Base-by-base conservation (phyloP, 2,797 vertebrate genomes). In the Scolopax rusticola region DNA sequence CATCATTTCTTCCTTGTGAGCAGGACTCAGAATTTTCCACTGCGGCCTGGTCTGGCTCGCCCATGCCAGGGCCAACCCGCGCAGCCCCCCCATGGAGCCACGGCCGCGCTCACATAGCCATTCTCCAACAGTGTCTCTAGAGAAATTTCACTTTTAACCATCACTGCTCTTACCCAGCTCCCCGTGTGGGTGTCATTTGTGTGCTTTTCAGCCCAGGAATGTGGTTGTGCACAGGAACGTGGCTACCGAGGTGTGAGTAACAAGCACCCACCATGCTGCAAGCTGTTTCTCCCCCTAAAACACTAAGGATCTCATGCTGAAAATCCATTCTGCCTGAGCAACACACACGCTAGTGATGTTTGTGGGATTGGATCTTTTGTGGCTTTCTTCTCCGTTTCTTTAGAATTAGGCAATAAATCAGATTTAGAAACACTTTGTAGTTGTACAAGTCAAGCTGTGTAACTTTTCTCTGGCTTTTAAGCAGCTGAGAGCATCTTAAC, bases 241-340 rank as follows among this genome's bases (percentile, higher is more conserved):
- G 11, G 20, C 36, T 71, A 24, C 30, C 2, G 8, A 20, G 30
- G 43, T 15, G 2, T 47, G 41, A 63, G 48, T 36, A 41, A 56
- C 25, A 21, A 54, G 16, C 47, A 30, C 15, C 79, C 0, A 0
- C 30, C 15, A 15, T 1, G 3, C 43, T 70, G 45, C 8, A 25
- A 45, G 54, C 45, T 2, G 2, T 60, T 90, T 43, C 25, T 57
- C 4, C 41, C 36, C 28, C 32, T n/a, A 7, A 61, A 65, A 28
- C 57, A 74, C 51, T 59, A 41, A 65, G 28, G 32, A 50, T 36
- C 28, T 65, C 4, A 2, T 80, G 59, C 51, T 0, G 0, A 77
- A 92, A 64, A 60, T 76, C 67, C 25, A 5, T 15, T 15, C 54
- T 92, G 50, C 45, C 54, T 20, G 16, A 83, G 48, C 33, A n/a